A percentile compares a stretch with the other conserved stretches of the same genome.
Evolutionary conservation across 2,113 vertebrate genomes (phyloP).

Genomic region (Saiga tatarica): DNA sequence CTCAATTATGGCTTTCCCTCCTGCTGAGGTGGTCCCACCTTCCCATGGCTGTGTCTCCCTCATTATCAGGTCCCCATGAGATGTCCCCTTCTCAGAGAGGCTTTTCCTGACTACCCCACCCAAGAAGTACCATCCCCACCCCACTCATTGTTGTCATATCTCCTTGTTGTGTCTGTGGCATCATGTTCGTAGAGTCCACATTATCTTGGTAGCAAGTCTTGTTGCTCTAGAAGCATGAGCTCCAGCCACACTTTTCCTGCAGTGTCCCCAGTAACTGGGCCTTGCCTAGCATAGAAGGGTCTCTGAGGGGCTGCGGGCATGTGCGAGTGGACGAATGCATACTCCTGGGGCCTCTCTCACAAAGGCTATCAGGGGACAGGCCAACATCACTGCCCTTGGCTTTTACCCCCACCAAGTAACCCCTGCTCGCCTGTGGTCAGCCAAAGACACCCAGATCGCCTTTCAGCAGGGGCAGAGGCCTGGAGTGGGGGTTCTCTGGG

Average conservation of each 20-base stretch:
- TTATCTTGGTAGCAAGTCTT: not conserved
- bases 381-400: not conserved
- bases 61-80: not conserved
- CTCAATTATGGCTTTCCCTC: not conserved
- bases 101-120: not conserved
- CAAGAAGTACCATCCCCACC: accelerated
- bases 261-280: not conserved
- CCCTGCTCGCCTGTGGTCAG: accelerated
- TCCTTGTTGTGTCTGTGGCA: not conserved
- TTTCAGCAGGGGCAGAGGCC: not conserved
- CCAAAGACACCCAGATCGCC: not conserved
- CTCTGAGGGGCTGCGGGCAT: not conserved
- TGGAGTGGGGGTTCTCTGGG: not conserved
- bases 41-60: not conserved
- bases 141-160: accelerated
- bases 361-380: not conserved
- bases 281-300: accelerated
- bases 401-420: not conserved
- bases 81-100: not conserved
- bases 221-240: not conserved
- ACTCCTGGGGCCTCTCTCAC: not conserved
- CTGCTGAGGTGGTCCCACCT: not conserved
- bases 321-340: accelerated
- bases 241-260: accelerated
- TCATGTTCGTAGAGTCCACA: accelerated